phyloP scores from a whole-genome alignment of 2,888 invertebrate species.

The Hemistola chrysoprasaria region DNA sequence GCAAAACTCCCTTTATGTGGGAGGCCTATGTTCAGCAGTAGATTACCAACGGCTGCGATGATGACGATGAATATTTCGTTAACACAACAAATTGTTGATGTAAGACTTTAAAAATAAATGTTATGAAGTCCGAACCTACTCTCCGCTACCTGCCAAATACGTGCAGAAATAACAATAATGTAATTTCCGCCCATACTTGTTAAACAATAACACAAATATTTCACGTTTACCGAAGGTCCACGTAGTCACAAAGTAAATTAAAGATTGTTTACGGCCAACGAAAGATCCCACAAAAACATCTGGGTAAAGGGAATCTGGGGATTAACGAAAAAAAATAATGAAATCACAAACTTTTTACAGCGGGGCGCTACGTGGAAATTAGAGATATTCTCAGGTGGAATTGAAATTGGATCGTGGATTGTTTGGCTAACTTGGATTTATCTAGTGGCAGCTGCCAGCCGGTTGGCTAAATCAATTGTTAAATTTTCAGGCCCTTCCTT shows the following conservation, averaged over 20 bases:
- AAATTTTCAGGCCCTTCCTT: too few species aligned
- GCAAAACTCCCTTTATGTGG: too few species aligned
- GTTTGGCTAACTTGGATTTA: conserved; percentile 37
- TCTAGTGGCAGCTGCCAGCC: conserved; percentile 35
- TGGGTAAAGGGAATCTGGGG: conserved; percentile 29
- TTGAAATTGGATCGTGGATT: conserved; percentile 43
- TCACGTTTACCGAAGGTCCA: conserved; percentile 17
- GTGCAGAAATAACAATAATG: conserved; percentile 1
- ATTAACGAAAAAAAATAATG: conserved; percentile 30
- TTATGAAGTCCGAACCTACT: too few species aligned
- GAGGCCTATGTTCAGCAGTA: too few species aligned
- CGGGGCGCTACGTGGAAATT: conserved; percentile 34
- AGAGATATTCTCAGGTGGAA: conserved; percentile 37
- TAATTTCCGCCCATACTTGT: conserved; percentile 3
- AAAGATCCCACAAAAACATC: conserved; percentile 30
- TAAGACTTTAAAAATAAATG: too few species aligned
- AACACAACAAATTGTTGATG: conserved; percentile 7
- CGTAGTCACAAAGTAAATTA: conserved; percentile 29
- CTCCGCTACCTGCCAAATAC: not conserved
- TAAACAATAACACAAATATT: conserved; percentile 21
- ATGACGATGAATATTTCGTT: too few species aligned
- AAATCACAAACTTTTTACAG: conserved; percentile 45
- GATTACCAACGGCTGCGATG: too few species aligned
- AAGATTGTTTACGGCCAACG: conserved; percentile 30
- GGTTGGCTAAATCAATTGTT: conserved; percentile 21